These are phyloP conservation scores for Pycnomerus fuliginosus DNA, from an alignment of 2,888 invertebrate species.

Conservation along the genomic window DNA sequence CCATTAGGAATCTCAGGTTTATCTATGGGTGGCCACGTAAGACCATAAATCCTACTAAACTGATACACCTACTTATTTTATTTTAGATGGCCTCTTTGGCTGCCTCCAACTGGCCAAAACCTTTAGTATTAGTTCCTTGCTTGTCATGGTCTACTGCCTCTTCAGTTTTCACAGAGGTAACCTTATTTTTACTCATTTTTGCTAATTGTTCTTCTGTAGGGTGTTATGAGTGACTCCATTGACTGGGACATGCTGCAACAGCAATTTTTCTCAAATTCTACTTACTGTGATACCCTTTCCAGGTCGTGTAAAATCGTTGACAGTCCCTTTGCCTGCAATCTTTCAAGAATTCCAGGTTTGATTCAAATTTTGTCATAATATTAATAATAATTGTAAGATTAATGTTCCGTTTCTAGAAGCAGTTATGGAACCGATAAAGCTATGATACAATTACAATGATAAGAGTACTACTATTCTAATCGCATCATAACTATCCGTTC, in stretches of 20 bases:
- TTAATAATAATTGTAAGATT: too few species aligned
- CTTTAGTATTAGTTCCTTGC: slow-evolving; percentile 90
- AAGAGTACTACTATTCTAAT: too few species aligned
- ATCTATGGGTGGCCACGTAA: slow-evolving; percentile 97
- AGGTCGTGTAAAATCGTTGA: slow-evolving; percentile 83
- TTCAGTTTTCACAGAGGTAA: slow-evolving; percentile 87
- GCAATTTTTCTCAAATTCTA: slow-evolving; percentile 80
- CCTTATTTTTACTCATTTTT: slow-evolving; percentile 16
- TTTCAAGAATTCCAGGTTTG: slow-evolving; percentile 42
- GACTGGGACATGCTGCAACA: slow-evolving; percentile 89
- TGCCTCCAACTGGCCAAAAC: slow-evolving; percentile 94
- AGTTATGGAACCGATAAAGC: too few species aligned
- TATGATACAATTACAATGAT: too few species aligned
- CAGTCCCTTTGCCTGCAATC: slow-evolving; percentile 53
- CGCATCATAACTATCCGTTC: too few species aligned
- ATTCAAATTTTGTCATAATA: too few species aligned
- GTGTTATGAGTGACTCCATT: slow-evolving; percentile 93
- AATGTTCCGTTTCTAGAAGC: too few species aligned
- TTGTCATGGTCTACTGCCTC: slow-evolving; percentile 98
- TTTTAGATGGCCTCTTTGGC: slow-evolving; percentile 95
- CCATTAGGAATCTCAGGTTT: slow-evolving; percentile 93
- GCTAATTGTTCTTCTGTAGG: slow-evolving; percentile 58
- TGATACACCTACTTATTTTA: too few species aligned
- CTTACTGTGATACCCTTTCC: slow-evolving; percentile 79
- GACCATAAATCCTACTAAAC: too few species aligned